Evolutionary conservation across 2,113 vertebrate genomes (phyloP).

Genomic region (Noturus placidus): DNA sequence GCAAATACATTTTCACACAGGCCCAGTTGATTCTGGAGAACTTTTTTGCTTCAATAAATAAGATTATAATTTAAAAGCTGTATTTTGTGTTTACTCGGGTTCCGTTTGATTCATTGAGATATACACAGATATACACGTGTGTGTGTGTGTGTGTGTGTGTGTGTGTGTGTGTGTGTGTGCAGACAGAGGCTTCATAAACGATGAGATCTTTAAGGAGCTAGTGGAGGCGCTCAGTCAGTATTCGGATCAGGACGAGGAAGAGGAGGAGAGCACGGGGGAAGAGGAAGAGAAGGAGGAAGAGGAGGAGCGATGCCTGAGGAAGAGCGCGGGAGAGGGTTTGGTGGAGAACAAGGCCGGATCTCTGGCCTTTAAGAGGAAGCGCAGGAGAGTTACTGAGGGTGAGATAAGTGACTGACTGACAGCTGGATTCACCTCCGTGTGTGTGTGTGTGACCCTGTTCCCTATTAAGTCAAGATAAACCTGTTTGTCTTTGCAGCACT

Average conservation of each 20-base stretch:
- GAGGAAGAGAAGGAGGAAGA: conserved; percentile 79
- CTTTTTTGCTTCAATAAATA: too few species aligned
- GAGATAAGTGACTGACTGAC: conserved; percentile 29
- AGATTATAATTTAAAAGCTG: too few species aligned
- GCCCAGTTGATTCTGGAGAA: too few species aligned
- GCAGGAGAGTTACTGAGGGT: conserved; percentile 70
- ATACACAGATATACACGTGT: neutral
- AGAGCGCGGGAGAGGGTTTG: conserved; percentile 59
- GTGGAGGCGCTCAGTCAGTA: conserved; percentile 92
- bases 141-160: neutral
- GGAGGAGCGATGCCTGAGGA: conserved; percentile 64
- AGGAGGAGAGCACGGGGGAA: conserved; percentile 74
- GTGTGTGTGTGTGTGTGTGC: conserved; percentile 42
- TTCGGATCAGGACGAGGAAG: conserved; percentile 88
- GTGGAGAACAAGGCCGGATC: conserved; percentile 63
- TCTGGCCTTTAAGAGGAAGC: conserved; percentile 62
- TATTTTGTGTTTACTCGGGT: too few species aligned
- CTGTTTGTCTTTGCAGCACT: conserved; percentile 56
- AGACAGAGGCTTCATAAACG: conserved; percentile 90
- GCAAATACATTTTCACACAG: too few species aligned
- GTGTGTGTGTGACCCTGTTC: conserved; percentile 32
- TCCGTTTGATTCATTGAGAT: too few species aligned
- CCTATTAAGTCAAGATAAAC: conserved; percentile 48
- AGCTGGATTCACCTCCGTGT: neutral
- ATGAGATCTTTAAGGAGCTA: conserved; percentile 93